phyloP scores from a whole-genome alignment of 2,888 invertebrate genomes.

The Sisyra nigra region DNA sequence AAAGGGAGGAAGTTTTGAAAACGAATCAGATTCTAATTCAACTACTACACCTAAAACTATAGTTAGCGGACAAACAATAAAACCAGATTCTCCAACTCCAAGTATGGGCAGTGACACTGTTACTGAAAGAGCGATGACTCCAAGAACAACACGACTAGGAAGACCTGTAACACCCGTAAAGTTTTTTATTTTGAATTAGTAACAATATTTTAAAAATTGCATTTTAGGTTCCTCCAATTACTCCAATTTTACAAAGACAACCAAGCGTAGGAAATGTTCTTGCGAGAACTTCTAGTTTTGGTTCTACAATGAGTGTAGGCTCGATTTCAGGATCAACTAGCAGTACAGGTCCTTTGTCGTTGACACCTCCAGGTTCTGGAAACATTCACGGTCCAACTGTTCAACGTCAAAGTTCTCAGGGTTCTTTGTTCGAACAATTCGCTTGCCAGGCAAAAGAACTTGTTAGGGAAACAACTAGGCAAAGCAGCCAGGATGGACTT shows the following conservation, averaged over 20 bases:
- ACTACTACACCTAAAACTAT: constrained; percentile 59
- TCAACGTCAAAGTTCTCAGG: constrained; percentile 64
- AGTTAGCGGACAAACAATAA: constrained; percentile 33
- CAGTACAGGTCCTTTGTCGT: constrained; percentile 18
- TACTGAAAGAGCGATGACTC: constrained; percentile 37
- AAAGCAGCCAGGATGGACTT: constrained; percentile 77
- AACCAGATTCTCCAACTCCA: constrained; percentile 32
- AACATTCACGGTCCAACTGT: constrained; percentile 20
- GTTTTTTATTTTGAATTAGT: constrained; percentile 10
- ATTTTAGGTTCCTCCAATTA: constrained; percentile 33
- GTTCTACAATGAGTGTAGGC: constrained; percentile 27
- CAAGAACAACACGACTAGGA: constrained; percentile 30
- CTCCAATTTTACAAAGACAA: constrained; percentile 36
- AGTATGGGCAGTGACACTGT: constrained; percentile 31
- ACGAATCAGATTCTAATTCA: constrained; percentile 63
- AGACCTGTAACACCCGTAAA: constrained; percentile 33
- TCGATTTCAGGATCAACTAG: constrained; percentile 7
- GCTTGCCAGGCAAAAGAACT: constrained; percentile 79
- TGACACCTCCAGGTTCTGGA: constrained; percentile 27
- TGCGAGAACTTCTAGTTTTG: constrained; percentile 46
- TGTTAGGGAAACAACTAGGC: constrained; percentile 72
- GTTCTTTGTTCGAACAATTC: constrained; percentile 74
- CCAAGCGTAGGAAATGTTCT: constrained; percentile 42
- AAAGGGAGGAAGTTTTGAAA: constrained; percentile 47
- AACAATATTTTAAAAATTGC: not conserved